Conservation (phyloP, 2,888 invertebrate species). For the Halocaridina rubra region DNA sequence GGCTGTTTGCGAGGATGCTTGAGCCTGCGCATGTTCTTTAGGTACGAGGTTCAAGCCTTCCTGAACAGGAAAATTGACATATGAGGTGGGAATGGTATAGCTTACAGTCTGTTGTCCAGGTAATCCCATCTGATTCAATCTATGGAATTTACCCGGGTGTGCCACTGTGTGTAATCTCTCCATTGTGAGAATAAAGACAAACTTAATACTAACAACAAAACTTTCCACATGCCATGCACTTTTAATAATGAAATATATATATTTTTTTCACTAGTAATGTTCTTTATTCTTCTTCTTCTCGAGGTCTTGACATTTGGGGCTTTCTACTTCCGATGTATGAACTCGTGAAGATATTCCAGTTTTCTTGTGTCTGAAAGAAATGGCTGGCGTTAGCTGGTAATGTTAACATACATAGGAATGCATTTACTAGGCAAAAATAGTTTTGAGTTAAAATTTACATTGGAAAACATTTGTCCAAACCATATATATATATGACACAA, state of each 20-base stretch:
- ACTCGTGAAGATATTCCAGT: slow-evolving; percentile 20
- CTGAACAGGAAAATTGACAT: not conserved
- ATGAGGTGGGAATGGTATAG: not conserved
- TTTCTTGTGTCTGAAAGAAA: slow-evolving; percentile 40
- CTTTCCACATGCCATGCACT: not conserved
- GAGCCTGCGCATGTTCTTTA: not conserved
- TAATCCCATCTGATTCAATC: not conserved
- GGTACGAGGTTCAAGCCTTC: not conserved
- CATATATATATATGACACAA: too few relatives aligned
- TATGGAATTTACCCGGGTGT: not conserved
- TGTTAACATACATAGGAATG: not conserved
- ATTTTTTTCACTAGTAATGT: not conserved
- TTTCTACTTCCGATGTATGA: not conserved
- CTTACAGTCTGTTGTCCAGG: not conserved
- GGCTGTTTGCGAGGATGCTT: not conserved
- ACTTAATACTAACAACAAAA: not conserved
- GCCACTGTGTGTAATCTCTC: not conserved
- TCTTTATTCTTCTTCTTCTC: not conserved
- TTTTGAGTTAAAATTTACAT: too few relatives aligned
- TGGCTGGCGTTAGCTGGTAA: slow-evolving; percentile 34
- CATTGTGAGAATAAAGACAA: not conserved
- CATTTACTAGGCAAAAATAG: not conserved
- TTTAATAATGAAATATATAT: not conserved
- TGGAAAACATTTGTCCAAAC: too few relatives aligned
- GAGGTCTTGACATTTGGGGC: not conserved